A percentile compares a stretch with the other conserved stretches of the same genome.
Conservation (phyloP, 2,888 invertebrate genomes). For the Orchesella flavescens region DNA sequence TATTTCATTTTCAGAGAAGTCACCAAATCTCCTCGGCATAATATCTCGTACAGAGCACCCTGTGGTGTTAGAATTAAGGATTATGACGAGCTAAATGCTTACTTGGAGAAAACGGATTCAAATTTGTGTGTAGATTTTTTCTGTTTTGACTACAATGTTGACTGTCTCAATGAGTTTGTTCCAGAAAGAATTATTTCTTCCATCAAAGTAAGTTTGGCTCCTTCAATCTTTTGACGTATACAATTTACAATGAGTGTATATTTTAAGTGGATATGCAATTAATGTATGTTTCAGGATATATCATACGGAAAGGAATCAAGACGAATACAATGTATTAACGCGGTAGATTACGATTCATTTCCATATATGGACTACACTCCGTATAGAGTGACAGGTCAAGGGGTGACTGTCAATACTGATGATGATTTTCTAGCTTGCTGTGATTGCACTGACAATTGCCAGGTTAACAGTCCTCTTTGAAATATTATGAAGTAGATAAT, state of each 20-base stretch:
- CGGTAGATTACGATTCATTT: slow-evolving; percentile 86
- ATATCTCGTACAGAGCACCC: slow-evolving; percentile 80
- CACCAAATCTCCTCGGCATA: slow-evolving; percentile 26
- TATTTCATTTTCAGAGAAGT: slow-evolving; percentile 41
- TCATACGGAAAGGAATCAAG: slow-evolving; percentile 90
- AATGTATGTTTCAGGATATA: slow-evolving; percentile 78
- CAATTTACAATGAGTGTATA: no score
- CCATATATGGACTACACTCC: slow-evolving; percentile 91
- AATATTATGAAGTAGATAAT: no score
- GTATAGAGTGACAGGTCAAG: slow-evolving; percentile 86
- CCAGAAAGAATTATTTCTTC: slow-evolving; percentile 71
- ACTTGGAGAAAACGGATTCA: slow-evolving; percentile 79
- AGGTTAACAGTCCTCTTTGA: no score
- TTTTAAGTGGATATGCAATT: background rate
- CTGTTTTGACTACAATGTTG: slow-evolving; percentile 86
- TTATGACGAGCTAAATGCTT: slow-evolving; percentile 84
- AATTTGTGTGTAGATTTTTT: slow-evolving; percentile 91
- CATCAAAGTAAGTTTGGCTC: slow-evolving; percentile 1
- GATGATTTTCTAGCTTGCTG: slow-evolving; percentile 91
- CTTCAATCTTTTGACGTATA: no score
- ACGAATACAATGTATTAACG: slow-evolving; percentile 91
- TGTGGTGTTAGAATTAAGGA: slow-evolving; percentile 87
- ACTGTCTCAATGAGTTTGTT: slow-evolving; percentile 88
- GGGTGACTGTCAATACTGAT: slow-evolving; percentile 88
- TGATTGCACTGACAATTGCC: slow-evolving; percentile 93